These are phyloP conservation scores for Trichogramma evanescens DNA, from an alignment of 2,888 invertebrate species.

Conservation along the genomic window DNA sequence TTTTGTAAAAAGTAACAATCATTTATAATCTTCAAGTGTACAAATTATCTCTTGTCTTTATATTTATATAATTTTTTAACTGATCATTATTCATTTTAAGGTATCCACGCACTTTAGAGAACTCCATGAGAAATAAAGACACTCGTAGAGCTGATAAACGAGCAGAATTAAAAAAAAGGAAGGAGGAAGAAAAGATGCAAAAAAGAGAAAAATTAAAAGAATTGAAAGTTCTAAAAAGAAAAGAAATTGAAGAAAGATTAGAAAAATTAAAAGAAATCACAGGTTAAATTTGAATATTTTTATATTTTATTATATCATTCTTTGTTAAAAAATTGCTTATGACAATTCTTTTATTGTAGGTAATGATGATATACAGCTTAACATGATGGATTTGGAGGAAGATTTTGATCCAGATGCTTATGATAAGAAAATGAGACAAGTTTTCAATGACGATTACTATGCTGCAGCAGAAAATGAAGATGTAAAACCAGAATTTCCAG, in stretches of 20 bases:
- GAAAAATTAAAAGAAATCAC: slow-evolving; percentile 79
- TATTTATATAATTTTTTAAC: slow-evolving; percentile 3
- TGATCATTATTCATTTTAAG: slow-evolving; percentile 38
- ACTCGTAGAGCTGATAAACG: slow-evolving; percentile 73
- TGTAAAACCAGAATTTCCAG: slow-evolving; percentile 79
- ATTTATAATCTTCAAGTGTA: slow-evolving; percentile 1
- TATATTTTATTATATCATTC: not conserved
- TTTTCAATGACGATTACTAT: slow-evolving; percentile 86
- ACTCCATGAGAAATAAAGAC: slow-evolving; percentile 74
- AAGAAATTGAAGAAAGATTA: slow-evolving; percentile 86
- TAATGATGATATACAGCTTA: slow-evolving; percentile 37
- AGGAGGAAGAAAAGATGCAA: slow-evolving; percentile 68
- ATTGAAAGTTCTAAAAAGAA: slow-evolving; percentile 76
- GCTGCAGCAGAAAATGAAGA: slow-evolving; percentile 57
- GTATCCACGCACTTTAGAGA: slow-evolving; percentile 83
- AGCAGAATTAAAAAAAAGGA: slow-evolving; percentile 65
- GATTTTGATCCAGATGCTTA: slow-evolving; percentile 88
- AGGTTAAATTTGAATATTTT: slow-evolving; percentile 49
- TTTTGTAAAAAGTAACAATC: too few relatives aligned
- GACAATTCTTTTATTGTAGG: slow-evolving; percentile 25
- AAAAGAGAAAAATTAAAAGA: slow-evolving; percentile 83
- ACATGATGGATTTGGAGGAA: slow-evolving; percentile 65
- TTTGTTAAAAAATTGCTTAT: slow-evolving; percentile 3
- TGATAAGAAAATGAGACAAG: slow-evolving; percentile 76
- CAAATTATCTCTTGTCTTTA: slow-evolving; percentile 1